Evolutionary conservation across 1,140 invertebrate species (phyloP).

Genomic region (Heliconius eleuchia): DNA sequence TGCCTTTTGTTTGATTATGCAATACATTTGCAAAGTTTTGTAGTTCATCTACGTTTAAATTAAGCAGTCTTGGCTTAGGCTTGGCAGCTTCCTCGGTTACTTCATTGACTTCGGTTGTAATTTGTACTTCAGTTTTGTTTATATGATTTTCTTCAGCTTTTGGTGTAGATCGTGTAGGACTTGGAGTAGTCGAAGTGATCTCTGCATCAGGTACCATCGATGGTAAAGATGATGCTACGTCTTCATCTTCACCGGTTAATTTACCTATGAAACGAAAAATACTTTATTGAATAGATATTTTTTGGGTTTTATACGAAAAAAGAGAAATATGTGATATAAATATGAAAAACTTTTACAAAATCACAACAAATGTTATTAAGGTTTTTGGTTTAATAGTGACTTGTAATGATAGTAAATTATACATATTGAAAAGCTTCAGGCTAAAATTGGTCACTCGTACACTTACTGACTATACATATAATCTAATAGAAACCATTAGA

Average conservation of each 20-base stretch:
- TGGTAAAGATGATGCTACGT: constrained; percentile 36
- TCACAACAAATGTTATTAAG: not conserved
- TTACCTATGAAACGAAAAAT: constrained; percentile 56
- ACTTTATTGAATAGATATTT: not conserved
- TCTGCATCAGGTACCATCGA: constrained; percentile 13
- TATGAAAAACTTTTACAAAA: not conserved
- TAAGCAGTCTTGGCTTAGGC: constrained; percentile 66
- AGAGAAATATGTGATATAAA: not conserved
- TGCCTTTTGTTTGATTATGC: constrained; percentile 63
- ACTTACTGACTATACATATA: too few relatives aligned
- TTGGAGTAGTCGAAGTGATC: constrained; percentile 30
- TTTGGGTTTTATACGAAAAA: not conserved
- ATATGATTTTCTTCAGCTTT: constrained; percentile 32
- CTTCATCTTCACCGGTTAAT: constrained; percentile 64
- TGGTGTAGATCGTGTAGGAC: constrained; percentile 41
- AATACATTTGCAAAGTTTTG: constrained; percentile 71
- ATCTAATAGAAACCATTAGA: too few relatives aligned
- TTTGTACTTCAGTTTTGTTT: constrained; percentile 42
- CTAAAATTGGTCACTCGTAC: not conserved
- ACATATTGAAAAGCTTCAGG: not conserved
- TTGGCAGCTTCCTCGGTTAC: constrained; percentile 44
- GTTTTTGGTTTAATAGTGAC: not conserved
- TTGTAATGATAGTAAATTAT: too few relatives aligned
- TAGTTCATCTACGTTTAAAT: constrained; percentile 68
- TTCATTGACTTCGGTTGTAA: constrained; percentile 46